phyloP scores from a whole-genome alignment of 2,113 vertebrate genomes.

The Tonatia bakeri region DNA sequence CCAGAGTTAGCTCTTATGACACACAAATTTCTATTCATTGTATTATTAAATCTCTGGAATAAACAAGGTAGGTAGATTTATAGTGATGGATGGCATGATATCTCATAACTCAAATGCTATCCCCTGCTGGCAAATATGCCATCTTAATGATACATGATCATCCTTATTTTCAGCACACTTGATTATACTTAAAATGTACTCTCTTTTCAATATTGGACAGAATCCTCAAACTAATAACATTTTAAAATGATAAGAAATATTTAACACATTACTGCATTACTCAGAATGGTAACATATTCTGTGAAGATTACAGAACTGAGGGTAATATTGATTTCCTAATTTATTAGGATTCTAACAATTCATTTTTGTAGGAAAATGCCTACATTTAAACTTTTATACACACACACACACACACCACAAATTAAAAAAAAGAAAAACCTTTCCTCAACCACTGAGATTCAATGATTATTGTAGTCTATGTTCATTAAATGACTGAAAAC shows the following conservation, averaged over 20 bases:
- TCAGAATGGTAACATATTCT: neutral
- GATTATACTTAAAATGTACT: neutral
- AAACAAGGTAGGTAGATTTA: neutral
- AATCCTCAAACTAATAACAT: neutral
- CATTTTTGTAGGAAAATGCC: neutral
- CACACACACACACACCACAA: fast-evolving
- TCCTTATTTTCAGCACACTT: neutral
- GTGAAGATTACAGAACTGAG: neutral
- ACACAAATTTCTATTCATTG: neutral
- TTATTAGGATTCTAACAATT: neutral
- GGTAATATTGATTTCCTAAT: neutral
- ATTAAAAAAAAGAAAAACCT: neutral
- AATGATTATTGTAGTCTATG: neutral
- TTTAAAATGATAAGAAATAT: neutral
- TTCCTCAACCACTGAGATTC: neutral
- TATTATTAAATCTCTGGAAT: neutral
- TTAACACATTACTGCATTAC: fast-evolving
- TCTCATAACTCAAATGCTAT: fast-evolving
- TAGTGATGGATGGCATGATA: fast-evolving
- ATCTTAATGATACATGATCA: fast-evolving
- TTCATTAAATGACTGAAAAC: neutral
- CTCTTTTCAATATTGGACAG: no score
- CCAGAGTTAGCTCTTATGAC: neutral
- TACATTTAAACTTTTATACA: neutral
- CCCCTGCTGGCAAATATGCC: fast-evolving